Base-by-base conservation (phyloP, 2,113 vertebrate species). In the Anhinga anhinga region DNA sequence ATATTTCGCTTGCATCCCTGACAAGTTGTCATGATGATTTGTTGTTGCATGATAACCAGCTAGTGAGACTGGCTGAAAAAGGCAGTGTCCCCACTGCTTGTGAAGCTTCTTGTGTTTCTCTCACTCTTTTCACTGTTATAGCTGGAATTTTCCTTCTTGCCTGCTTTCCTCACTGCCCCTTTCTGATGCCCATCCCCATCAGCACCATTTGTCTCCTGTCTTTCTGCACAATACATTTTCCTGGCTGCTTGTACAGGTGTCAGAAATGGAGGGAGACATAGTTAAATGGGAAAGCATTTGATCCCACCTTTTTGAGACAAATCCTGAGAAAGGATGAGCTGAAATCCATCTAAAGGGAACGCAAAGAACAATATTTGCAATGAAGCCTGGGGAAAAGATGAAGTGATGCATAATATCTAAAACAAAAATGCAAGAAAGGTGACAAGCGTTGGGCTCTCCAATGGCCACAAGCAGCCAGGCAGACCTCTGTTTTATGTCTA, bases 1-100 rank as follows among this genome's bases (percentile, higher is more conserved):
- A 93, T 94, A 93, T 93, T 89, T 84, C 13, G 9, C 47, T 79
- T 74, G 44, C n/a, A 50, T 50, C 32, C 56, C 66, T 95, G 88
- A 94, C 74, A 96, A 72, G 32, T 0, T 90, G 78, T 88, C 90
- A 52, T 34, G 42, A 66, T 77, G 58, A 62, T 62, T 26, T 2
- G 20, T 50, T 66, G 69, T 42, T 53, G 32, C 36, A 6, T 40
- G 80, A 62, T 62, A 86, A 77, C 42, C 1, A 1, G 53, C 53
- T 56, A 53, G 40, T 19, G 32, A 81, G 38, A 38, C 21, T 50
- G 42, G n/a, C 47, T 86, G 62, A 55, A 79, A 96, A 50, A 91
- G 15, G 20, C 53, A 65, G 79, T 4, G 38, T 66, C 49, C 47
- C 42, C 49, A 52, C 45, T 52, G 44, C 10, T 82, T 45, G 14